A percentile compares a stretch with the other conserved stretches of the same genome.
These are phyloP conservation scores for Drosophila funebris DNA, from an alignment of 1,140 invertebrate species.

Conservation along the genomic window DNA sequence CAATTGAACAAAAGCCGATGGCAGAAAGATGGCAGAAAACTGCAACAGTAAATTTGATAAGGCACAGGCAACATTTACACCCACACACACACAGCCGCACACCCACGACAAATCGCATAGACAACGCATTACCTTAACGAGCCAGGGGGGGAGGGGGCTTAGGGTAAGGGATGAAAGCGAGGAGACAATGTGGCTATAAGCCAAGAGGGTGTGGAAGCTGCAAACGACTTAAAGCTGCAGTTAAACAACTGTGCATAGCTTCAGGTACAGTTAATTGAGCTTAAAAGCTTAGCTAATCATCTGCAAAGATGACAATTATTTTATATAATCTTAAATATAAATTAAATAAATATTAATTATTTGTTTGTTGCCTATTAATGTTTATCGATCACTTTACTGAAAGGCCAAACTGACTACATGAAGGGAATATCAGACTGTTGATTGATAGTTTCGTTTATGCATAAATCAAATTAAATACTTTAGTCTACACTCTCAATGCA, in stretches of 20 bases:
- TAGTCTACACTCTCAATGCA: too few species aligned
- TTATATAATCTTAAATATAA: too few species aligned
- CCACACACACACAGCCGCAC: not conserved
- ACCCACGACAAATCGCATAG: too few species aligned
- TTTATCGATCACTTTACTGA: too few species aligned
- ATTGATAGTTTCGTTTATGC: too few species aligned
- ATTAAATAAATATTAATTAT: too few species aligned
- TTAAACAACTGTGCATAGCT: not conserved
- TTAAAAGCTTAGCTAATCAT: not conserved
- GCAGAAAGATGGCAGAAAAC: constrained; percentile 10
- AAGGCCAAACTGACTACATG: too few species aligned
- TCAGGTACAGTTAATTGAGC: not conserved
- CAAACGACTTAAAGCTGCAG: constrained; percentile 2
- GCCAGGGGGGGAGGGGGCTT: not conserved
- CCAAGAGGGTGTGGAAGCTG: not conserved
- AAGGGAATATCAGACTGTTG: too few species aligned
- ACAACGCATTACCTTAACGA: not conserved
- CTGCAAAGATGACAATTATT: not conserved
- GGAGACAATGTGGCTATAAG: not conserved
- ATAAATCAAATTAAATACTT: too few species aligned
- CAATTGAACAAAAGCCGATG: constrained; percentile 2
- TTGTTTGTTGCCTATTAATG: too few species aligned
- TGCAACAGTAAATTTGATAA: constrained; percentile 47
- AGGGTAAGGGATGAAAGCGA: not conserved
- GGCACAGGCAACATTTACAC: constrained; percentile 16